A percentile compares a stretch with the other conserved stretches of the same genome.
phyloP scores from a whole-genome alignment of 2,888 invertebrate species.

The Flexamia atlantica region DNA sequence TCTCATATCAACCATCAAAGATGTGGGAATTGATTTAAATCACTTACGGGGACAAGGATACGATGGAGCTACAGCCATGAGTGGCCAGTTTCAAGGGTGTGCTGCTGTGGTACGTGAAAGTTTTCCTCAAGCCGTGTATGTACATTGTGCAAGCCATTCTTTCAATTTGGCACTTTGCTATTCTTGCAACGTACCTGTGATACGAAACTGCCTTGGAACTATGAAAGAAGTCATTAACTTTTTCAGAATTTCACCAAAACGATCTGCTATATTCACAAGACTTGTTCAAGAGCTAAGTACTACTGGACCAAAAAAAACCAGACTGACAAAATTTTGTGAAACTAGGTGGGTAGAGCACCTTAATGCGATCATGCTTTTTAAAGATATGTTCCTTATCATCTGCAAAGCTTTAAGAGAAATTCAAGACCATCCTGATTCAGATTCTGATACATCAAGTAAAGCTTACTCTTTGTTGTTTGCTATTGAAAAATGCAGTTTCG shows the following conservation, averaged over 20 bases:
- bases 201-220: conserved; percentile 68
- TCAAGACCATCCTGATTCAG: conserved; percentile 38
- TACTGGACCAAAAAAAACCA: conserved; percentile 31
- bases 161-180: conserved; percentile 70
- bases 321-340: conserved; percentile 48
- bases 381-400: conserved; percentile 16
- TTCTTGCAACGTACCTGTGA: conserved; percentile 66
- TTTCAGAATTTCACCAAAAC: conserved; percentile 60
- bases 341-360: conserved; percentile 35
- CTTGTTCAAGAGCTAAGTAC: conserved; percentile 43
- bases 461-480: conserved; percentile 2
- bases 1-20: conserved; percentile 16
- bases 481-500: conserved; percentile 42
- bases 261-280: conserved; percentile 44
- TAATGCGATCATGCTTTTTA: conserved; percentile 34
- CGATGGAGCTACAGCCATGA: conserved; percentile 69
- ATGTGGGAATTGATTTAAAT: conserved; percentile 66
- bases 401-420: conserved; percentile 38
- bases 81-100: conserved; percentile 68
- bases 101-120: conserved; percentile 65
- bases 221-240: conserved; percentile 64
- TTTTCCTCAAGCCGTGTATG: conserved; percentile 68
- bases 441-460: conserved; percentile 22
- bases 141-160: conserved; percentile 70
- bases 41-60: conserved; percentile 69